These are phyloP conservation scores for Caranx melampygus DNA, from an alignment of 2,113 vertebrate species.

Conservation along the genomic window DNA sequence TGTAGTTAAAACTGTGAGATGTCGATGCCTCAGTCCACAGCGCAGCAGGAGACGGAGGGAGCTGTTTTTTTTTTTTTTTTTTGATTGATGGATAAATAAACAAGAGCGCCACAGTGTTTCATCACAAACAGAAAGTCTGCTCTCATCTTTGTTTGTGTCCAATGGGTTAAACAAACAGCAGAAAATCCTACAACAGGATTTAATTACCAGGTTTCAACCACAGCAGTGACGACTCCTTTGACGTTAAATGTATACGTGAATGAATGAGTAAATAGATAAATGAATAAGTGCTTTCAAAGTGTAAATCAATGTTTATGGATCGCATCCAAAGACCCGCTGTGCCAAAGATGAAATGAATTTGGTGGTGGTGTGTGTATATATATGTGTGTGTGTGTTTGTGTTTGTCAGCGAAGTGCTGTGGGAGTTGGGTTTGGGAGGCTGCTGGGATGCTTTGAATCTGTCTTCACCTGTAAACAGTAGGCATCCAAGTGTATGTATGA, in stretches of 20 bases:
- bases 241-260: conserved; percentile 69
- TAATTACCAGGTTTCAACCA: conserved; percentile 43
- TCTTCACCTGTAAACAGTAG: conserved; percentile 23
- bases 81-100: conserved; percentile 42
- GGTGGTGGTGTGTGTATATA: conserved; percentile 30
- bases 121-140: conserved; percentile 5
- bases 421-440: conserved; percentile 23
- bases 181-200: conserved; percentile 28
- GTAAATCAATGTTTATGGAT: conserved; percentile 82
- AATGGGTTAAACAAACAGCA: conserved; percentile 9
- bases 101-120: background rate
- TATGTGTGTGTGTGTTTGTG: conserved; percentile 31
- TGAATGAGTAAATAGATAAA: conserved; percentile 82
- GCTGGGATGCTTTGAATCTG: conserved; percentile 37
- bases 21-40: conserved; percentile 42
- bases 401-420: conserved; percentile 23
- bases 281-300: conserved; percentile 75
- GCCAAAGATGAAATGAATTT: conserved; percentile 65
- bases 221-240: conserved; percentile 52
- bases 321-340: conserved; percentile 64
- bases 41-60: conserved; percentile 5
- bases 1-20: conserved; percentile 20
- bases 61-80: background rate
- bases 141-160: conserved; percentile 34
- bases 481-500: conserved; percentile 33